These are phyloP conservation scores for Drosophila biarmipes DNA, from an alignment of 1,140 invertebrate genomes.

Conservation along the genomic window DNA sequence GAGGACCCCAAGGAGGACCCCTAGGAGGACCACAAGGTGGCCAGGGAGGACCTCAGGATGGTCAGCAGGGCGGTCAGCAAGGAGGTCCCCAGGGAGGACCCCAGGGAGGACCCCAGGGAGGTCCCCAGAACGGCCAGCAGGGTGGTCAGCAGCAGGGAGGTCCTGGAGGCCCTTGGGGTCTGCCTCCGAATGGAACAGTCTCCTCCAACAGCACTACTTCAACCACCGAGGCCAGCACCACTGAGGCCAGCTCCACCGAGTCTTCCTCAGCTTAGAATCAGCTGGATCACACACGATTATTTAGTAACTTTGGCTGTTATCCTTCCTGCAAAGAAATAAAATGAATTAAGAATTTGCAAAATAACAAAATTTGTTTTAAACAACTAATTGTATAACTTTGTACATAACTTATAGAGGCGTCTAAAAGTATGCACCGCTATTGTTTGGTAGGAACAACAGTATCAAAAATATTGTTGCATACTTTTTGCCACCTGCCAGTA, in stretches of 20 bases:
- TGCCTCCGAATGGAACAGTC: conserved; percentile 15
- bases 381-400: too few species aligned
- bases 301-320: too few species aligned
- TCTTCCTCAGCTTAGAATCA: background rate
- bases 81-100: too few species aligned
- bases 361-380: too few species aligned
- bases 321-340: too few species aligned
- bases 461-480: too few species aligned
- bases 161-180: background rate
- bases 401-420: too few species aligned
- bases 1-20: background rate
- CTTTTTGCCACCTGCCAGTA: too few species aligned
- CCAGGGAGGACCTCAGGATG: background rate
- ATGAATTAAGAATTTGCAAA: too few species aligned
- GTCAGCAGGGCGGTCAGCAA: conserved; percentile 1
- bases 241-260: conserved; percentile 1
- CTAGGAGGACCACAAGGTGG: background rate
- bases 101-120: conserved; percentile 18
- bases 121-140: background rate
- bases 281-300: background rate
- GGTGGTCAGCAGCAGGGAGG: background rate
- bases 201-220: conserved; percentile 1
- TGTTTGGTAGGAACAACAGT: too few species aligned
- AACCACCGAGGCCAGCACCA: conserved; percentile 1
- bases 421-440: too few species aligned